Evolutionary conservation across 2,888 invertebrate genomes (phyloP), one percentile per base, ranked within the genome.

Genomic region (Lordiphosa andalusiaca): DNA sequence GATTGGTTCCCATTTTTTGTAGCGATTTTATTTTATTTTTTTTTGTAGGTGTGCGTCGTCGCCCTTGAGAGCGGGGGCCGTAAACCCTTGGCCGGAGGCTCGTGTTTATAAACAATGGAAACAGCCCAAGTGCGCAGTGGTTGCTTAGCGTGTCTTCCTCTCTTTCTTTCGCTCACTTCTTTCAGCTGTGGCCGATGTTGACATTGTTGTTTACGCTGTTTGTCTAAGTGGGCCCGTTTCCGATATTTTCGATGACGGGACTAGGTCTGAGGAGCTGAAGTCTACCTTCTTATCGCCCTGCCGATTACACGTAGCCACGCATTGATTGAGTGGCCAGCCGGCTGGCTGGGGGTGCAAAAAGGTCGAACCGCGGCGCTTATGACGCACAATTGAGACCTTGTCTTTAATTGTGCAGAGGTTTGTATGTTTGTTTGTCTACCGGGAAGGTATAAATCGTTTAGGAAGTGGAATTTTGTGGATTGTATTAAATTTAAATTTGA

Each of bases 211-310:
- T 30, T 30, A 30, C 39, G 53, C 33, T 53, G 64, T 63, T 58
- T 53, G 53, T 35, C 42, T 48, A 73, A 69, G 70, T 76, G 70
- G 57, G 55, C 51, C 60, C 59, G 57, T 72, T 66, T 64, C 47
- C 54, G 61, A 53, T 56, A 56, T 49, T 65, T 60, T 60, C 23
- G 12, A 36, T 38, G 55, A 42, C 21, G 46, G 39, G 6, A 33
- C 1, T 10, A 16, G 12, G 10, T 40, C 33, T 40, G 47, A 40
- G 42, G 33, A 33, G 10, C 9, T 12, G 41, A 39, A 33, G 50
- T 41, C 47, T 61, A 52, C 25, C 10, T 16, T 38, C 63, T 64
- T 64, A 64, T 64, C 63, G 39, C 38, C 9, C 16, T 23, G n/a
- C 38, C 48, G 58, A 64, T 65, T 65, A 53, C 57, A 54, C 36